These are phyloP conservation scores for Drosophila lacicola DNA, from an alignment of 2,888 invertebrate species.

Conservation along the genomic window DNA sequence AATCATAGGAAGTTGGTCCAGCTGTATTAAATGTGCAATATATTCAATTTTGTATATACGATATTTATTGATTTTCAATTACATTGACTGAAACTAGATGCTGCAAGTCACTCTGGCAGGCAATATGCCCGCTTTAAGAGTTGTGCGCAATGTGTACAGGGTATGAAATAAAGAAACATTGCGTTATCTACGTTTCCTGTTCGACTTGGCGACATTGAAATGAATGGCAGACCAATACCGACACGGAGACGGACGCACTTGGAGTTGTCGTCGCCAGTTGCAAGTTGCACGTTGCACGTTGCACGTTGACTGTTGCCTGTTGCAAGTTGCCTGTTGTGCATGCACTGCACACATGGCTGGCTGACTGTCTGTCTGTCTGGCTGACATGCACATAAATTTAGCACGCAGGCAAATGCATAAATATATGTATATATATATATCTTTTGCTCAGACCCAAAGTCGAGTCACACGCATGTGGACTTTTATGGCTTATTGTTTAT, in stretches of 20 bases:
- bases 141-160: not conserved
- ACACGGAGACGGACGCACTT: constrained; percentile 5
- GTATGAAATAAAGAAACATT: constrained; percentile 22
- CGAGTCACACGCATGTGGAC: too few species aligned
- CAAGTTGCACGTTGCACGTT: constrained; percentile 2
- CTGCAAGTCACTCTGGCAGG: too few species aligned
- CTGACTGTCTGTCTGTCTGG: constrained; percentile 13
- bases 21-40: too few species aligned
- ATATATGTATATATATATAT: not conserved
- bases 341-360: constrained; percentile 60
- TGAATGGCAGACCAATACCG: constrained; percentile 63
- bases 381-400: constrained; percentile 44
- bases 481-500: not conserved
- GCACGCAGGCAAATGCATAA: constrained; percentile 13
- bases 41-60: not conserved
- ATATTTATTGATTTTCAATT: not conserved
- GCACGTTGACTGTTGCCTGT: not conserved
- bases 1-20: too few species aligned
- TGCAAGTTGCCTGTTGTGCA: constrained; percentile 41
- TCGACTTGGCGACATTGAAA: constrained; percentile 58
- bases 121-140: not conserved
- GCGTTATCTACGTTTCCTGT: constrained; percentile 72
- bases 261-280: constrained; percentile 16
- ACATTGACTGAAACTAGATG: too few species aligned
- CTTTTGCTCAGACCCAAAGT: too few species aligned